Conservation (phyloP, 1,140 invertebrate species). For the Nephotettix cincticeps region DNA sequence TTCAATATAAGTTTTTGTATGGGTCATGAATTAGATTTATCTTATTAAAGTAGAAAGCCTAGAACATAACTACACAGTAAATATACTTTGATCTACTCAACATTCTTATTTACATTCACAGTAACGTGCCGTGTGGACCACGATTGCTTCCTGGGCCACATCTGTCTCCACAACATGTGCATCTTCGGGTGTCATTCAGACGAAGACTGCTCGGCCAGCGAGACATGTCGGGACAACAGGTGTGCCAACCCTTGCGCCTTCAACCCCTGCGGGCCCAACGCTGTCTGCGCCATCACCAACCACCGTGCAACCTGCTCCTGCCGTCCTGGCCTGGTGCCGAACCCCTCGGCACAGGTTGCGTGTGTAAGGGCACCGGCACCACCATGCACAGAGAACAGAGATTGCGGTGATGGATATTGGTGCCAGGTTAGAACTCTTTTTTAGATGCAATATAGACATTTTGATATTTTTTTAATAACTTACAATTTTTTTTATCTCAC, state of each 20-base stretch:
- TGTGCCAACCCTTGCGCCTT: slow-evolving; percentile 75
- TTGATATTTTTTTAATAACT: too few relatives aligned
- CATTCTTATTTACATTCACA: too few relatives aligned
- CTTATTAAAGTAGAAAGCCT: too few relatives aligned
- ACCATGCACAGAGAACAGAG: slow-evolving; percentile 68
- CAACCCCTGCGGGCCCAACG: slow-evolving; percentile 81
- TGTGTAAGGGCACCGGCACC: slow-evolving; percentile 73
- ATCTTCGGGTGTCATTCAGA: slow-evolving; percentile 82
- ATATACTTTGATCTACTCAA: too few relatives aligned
- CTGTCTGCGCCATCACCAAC: slow-evolving; percentile 74
- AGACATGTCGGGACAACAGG: slow-evolving; percentile 75
- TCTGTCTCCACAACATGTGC: slow-evolving; percentile 82
- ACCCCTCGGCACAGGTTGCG: slow-evolving; percentile 77
- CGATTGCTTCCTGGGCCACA: slow-evolving; percentile 88
- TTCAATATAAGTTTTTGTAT: too few relatives aligned
- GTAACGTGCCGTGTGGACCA: slow-evolving; percentile 87
- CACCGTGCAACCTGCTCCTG: slow-evolving; percentile 82
- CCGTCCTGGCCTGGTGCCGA: slow-evolving; percentile 72
- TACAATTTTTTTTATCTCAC: too few relatives aligned
- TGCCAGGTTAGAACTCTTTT: slow-evolving; percentile 56
- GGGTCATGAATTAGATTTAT: too few relatives aligned
- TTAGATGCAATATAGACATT: too few relatives aligned
- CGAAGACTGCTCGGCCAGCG: slow-evolving; percentile 80
- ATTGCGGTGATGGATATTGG: slow-evolving; percentile 65
- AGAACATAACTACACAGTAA: too few relatives aligned